These are phyloP conservation scores for Mionectes olivaceus DNA, from an alignment of 2,797 vertebrate species.

Conservation along the genomic window DNA sequence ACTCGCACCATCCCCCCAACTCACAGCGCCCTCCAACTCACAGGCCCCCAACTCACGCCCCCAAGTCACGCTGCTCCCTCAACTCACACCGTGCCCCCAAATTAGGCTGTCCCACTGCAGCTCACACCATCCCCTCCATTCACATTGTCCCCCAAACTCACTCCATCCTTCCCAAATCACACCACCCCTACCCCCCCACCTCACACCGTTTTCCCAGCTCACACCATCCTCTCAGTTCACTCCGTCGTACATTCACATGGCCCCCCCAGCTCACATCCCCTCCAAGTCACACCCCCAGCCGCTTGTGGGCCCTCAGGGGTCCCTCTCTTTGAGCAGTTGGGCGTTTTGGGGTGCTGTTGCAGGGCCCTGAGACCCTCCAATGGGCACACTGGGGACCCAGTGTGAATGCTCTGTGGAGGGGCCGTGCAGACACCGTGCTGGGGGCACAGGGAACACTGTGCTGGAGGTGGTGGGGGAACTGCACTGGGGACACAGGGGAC, in stretches of 20 bases:
- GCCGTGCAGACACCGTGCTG: neutral
- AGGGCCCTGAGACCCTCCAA: neutral
- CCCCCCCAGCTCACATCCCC: neutral
- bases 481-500: neutral
- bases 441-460: no score
- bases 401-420: neutral
- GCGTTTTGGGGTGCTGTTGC: neutral
- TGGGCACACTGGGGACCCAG: accelerated
- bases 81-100: neutral
- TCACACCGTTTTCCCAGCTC: neutral
- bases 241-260: neutral
- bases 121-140: neutral
- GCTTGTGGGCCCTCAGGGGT: neutral
- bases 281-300: neutral
- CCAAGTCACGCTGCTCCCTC: no score
- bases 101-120: no score
- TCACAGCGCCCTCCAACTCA: neutral
- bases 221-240: neutral
- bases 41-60: no score
- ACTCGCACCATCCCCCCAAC: neutral
- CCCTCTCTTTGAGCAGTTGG: accelerated
- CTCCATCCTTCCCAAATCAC: neutral
- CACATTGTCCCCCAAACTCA: neutral
- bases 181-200: neutral
- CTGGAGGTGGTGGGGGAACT: neutral